Conservation (phyloP, 2,888 invertebrate species). For the Meghimatium bilineatum region DNA sequence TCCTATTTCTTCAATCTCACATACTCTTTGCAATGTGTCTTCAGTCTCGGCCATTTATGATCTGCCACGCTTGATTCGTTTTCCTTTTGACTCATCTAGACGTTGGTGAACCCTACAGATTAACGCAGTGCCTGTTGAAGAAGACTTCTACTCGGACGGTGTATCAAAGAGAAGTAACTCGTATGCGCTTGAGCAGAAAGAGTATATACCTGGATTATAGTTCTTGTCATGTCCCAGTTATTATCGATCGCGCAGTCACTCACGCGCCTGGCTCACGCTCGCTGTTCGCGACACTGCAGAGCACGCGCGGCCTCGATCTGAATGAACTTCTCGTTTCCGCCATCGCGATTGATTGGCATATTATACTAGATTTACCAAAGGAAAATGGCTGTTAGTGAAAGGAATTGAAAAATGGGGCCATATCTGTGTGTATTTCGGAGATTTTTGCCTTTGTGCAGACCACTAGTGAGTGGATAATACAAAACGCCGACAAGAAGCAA, state of each 20-base stretch:
- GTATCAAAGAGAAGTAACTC: not conserved
- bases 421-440: conserved; percentile 46
- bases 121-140: no score
- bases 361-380: conserved; percentile 53
- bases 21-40: no score
- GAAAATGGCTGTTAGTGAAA: conserved; percentile 54
- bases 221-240: conserved; percentile 26
- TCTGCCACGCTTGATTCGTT: no score
- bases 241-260: conserved; percentile 44
- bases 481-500: conserved; percentile 52
- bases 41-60: no score
- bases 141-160: no score
- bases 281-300: conserved; percentile 60
- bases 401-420: conserved; percentile 41
- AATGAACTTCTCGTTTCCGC: conserved; percentile 64
- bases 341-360: conserved; percentile 58
- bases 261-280: conserved; percentile 48
- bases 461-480: conserved; percentile 51
- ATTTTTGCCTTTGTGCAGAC: conserved; percentile 43
- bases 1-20: no score
- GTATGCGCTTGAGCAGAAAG: not conserved
- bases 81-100: no score
- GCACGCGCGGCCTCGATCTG: conserved; percentile 62
- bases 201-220: not conserved
- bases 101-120: no score